Conservation (phyloP, 2,888 invertebrate genomes). For the Callyntrura sp. region DNA sequence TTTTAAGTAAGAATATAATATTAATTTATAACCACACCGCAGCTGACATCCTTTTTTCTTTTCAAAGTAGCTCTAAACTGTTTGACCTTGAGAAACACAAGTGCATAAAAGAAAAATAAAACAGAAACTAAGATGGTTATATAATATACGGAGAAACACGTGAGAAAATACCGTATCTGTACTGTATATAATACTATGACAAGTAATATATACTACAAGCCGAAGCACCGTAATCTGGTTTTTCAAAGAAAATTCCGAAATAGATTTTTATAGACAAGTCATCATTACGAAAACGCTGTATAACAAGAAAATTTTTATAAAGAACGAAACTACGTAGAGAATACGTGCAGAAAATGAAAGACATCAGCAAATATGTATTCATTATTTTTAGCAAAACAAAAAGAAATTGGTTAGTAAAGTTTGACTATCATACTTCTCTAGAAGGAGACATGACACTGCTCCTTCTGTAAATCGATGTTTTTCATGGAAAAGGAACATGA, state of each 20-base stretch:
- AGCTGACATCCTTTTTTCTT: slow-evolving; percentile 52
- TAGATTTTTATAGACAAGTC: too few relatives aligned
- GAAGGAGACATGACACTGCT: background rate
- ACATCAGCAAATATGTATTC: too few relatives aligned
- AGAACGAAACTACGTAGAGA: too few relatives aligned
- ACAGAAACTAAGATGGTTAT: background rate
- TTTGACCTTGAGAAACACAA: slow-evolving; percentile 40
- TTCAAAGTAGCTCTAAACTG: slow-evolving; percentile 11
- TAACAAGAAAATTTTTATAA: too few relatives aligned
- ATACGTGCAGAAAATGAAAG: too few relatives aligned
- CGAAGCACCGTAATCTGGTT: slow-evolving; percentile 9
- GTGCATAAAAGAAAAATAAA: slow-evolving; percentile 8
- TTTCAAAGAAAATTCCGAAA: background rate
- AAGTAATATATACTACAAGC: background rate
- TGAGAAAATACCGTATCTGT: background rate
- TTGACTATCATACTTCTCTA: background rate
- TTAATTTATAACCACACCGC: slow-evolving; percentile 49
- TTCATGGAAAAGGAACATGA: background rate
- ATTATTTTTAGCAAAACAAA: too few relatives aligned
- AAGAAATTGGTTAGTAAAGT: background rate
- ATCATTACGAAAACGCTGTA: too few relatives aligned
- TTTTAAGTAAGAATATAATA: slow-evolving; percentile 49
- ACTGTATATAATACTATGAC: background rate
- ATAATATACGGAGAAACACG: background rate
- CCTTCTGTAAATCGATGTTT: background rate